Percentiles rank a stretch among this genome's conserved stretches.
Evolutionary conservation across 2,888 invertebrate species (phyloP).

Genomic region (Clepsis dumicolana): DNA sequence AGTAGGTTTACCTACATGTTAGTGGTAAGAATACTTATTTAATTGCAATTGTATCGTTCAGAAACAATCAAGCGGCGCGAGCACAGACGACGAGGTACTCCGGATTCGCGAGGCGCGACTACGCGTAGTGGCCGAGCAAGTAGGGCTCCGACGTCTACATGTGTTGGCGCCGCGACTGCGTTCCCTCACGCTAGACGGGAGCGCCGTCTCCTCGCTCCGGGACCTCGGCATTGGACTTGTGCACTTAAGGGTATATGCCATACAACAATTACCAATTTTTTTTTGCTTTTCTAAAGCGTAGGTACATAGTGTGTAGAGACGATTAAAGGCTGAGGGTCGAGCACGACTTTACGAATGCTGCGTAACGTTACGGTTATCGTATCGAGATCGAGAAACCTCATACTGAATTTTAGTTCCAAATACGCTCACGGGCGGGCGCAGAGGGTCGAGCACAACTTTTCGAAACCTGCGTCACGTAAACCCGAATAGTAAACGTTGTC

Average conservation of each 20-base stretch:
- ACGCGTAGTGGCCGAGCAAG: constrained; percentile 88
- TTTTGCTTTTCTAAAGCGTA: too few relatives aligned
- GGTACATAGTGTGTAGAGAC: too few relatives aligned
- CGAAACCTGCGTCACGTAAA: too few relatives aligned
- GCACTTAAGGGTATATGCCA: constrained; percentile 81
- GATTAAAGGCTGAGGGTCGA: too few relatives aligned
- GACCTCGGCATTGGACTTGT: constrained; percentile 89
- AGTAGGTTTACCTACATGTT: neutral
- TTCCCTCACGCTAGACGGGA: constrained; percentile 88
- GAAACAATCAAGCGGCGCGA: constrained; percentile 80
- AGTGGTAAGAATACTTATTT: neutral
- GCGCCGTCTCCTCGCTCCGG: constrained; percentile 88
- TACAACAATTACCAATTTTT: too few relatives aligned
- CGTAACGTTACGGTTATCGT: too few relatives aligned
- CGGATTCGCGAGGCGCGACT: constrained; percentile 86
- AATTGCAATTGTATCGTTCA: constrained; percentile 47
- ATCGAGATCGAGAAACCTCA: too few relatives aligned
- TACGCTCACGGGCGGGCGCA: too few relatives aligned
- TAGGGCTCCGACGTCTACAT: constrained; percentile 88
- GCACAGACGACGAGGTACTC: constrained; percentile 76
- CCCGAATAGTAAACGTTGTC: too few relatives aligned
- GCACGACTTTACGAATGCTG: too few relatives aligned
- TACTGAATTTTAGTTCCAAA: too few relatives aligned
- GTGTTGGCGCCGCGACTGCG: constrained; percentile 87
- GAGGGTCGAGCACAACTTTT: too few relatives aligned